phyloP scores from a whole-genome alignment of 2,797 vertebrate genomes.

The Acanthurus tractus region DNA sequence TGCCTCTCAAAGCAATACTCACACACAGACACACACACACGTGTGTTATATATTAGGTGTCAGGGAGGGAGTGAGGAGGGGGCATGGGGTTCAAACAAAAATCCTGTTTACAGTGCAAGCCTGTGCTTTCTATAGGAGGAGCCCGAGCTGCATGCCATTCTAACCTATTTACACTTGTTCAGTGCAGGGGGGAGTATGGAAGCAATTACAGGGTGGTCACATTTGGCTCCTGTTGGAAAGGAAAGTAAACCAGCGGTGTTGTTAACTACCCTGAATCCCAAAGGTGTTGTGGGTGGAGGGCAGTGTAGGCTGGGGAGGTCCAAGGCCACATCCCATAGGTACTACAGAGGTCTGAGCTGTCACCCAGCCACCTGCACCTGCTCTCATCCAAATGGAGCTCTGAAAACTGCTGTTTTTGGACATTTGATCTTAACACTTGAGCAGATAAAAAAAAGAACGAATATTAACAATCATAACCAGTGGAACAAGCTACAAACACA shows the following conservation, averaged over 20 bases:
- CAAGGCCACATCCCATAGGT: slow-evolving; percentile 4
- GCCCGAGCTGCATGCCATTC: slow-evolving; percentile 36
- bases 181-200: slow-evolving; percentile 36
- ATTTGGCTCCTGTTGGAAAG: slow-evolving; percentile 39
- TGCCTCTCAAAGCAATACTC: slow-evolving; percentile 37
- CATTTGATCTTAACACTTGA: not conserved
- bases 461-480: not conserved
- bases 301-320: slow-evolving; percentile 17
- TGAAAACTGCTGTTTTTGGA: slow-evolving; percentile 4
- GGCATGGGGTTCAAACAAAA: slow-evolving; percentile 44
- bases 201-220: slow-evolving; percentile 56
- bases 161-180: slow-evolving; percentile 45
- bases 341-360: slow-evolving; percentile 3
- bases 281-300: slow-evolving; percentile 26
- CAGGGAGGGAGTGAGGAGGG: slow-evolving; percentile 13
- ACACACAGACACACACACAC: slow-evolving; percentile 5
- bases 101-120: slow-evolving; percentile 58
- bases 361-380: slow-evolving; percentile 10
- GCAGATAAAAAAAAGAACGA: not conserved
- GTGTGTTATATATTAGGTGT: slow-evolving; percentile 31
- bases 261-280: slow-evolving; percentile 39
- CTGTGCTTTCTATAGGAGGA: slow-evolving; percentile 57
- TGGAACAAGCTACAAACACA: not conserved
- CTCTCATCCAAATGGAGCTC: not conserved
- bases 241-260: slow-evolving; percentile 59